Base-by-base conservation (phyloP, 2,797 vertebrate species). In the Petrocephalus schoutedeni region DNA sequence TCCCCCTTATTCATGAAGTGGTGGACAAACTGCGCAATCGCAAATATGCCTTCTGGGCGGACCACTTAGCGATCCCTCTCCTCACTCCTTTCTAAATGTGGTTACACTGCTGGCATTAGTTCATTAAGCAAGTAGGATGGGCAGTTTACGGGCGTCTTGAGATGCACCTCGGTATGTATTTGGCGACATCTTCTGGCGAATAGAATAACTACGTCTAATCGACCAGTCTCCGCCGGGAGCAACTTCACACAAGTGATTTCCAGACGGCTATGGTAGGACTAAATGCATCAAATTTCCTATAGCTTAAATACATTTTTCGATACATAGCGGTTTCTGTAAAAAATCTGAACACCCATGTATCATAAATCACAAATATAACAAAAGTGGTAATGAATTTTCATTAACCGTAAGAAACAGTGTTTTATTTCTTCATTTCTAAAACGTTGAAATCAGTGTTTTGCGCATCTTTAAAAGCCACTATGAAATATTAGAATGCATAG, bases 361-460 rank as follows among this genome's bases (percentile, higher is more conserved):
- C 28, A 71, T 71, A 71, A 16, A 71, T 49, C 16, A 77, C 71
- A 77, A 36, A 77, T 16, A 36, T 41, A 23, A 51, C n/a, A 9
- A 80, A 41, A n/a, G 16, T 77, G 36, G 71, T 77, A 41, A 28
- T 64, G 21, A 23, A 67, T 80, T 49, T 80, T 80, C 36, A 80
- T 80, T 49, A 85, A 28, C 12, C 14, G 3, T 41, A 36, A 86
- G 84, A 41, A 86, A 86, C 53, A 45, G 10, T n/a, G 10, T 59
- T 86, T 86, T 59, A 58, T 86, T 86, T 58, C 54, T 86, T 57
- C 84, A 85, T 85, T 85, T 14, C 54, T 49, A 58, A 86, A 59
- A 57, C 21, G 36, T 32, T 14, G 51, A 32, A 36, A 56, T 41
- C 56, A 36, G 53, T 57, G 28, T 16, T 59, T n/a, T 32, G 54